These are phyloP conservation scores for Sparus aurata DNA, from an alignment of 2,797 vertebrate genomes.

Conservation along the genomic window DNA sequence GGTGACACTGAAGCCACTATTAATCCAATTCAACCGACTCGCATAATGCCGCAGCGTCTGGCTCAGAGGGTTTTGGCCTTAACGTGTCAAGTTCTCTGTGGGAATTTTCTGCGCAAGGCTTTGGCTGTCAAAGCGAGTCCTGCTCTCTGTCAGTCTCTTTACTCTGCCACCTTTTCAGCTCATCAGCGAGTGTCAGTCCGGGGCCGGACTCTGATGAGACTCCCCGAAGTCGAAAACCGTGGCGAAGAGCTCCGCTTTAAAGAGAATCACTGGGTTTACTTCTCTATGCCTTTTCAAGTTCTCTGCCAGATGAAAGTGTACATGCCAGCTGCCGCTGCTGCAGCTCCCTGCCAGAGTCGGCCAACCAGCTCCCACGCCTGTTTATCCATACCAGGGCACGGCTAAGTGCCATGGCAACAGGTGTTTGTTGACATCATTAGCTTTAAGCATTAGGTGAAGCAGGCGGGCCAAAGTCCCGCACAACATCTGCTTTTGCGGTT, in stretches of 20 bases:
- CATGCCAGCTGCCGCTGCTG: conserved; percentile 57
- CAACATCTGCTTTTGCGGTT: conserved; percentile 47
- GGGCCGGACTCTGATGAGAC: conserved; percentile 35
- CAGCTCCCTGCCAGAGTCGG: conserved; percentile 30
- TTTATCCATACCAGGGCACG: conserved; percentile 41
- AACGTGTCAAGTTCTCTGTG: conserved; percentile 40
- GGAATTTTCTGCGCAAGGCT: conserved; percentile 24
- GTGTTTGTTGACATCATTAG: conserved; percentile 65
- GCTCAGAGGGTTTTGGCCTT: conserved; percentile 24
- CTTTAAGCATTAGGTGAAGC: conserved; percentile 8
- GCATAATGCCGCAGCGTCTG: not conserved
- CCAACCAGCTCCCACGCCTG: conserved; percentile 28
- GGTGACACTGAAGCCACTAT: conserved; percentile 8
- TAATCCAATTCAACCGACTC: conserved; percentile 10
- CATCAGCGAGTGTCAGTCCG: conserved; percentile 19
- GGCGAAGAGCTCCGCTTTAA: conserved; percentile 53
- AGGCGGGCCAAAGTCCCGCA: conserved; percentile 2
- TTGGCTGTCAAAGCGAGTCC: conserved; percentile 55
- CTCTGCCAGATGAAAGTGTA: conserved; percentile 46
- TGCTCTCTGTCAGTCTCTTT: conserved; percentile 46
- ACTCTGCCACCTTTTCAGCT: conserved; percentile 36
- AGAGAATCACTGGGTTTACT: conserved; percentile 40
- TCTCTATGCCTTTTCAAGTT: conserved; percentile 29
- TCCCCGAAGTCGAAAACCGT: conserved; percentile 35
- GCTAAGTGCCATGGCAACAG: conserved; percentile 62